Evolutionary conservation across 2,113 vertebrate genomes (phyloP).

Genomic region (Cebus imitator): DNA sequence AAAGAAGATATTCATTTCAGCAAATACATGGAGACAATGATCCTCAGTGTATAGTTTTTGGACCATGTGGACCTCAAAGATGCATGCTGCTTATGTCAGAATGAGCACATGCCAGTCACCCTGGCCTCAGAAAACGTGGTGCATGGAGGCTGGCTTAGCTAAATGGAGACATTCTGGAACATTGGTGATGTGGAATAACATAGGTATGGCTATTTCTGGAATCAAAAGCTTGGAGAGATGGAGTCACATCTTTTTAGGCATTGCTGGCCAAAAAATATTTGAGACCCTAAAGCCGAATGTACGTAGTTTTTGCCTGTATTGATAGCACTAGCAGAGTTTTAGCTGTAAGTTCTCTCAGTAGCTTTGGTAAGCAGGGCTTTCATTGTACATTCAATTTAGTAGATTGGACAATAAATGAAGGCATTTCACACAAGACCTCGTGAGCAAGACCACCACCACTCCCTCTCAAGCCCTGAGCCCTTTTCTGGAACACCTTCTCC

Average conservation of each 20-base stretch:
- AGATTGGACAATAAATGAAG: background rate
- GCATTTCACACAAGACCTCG: background rate
- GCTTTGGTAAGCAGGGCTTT: background rate
- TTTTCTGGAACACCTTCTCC: background rate
- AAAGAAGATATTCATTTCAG: background rate
- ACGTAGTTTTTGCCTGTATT: background rate
- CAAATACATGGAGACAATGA: background rate
- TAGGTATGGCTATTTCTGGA: background rate
- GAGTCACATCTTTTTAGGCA: background rate
- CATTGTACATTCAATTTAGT: background rate
- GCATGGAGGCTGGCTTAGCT: background rate
- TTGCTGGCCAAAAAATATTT: background rate
- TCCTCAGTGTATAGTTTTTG: background rate
- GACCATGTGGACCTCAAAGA: background rate
- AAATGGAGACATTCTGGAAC: background rate
- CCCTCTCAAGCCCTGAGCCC: background rate
- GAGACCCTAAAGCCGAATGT: background rate
- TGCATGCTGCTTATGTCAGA: background rate
- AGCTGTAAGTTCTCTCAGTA: background rate
- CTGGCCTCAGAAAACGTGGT: background rate
- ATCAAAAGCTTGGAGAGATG: background rate
- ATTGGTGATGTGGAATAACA: background rate
- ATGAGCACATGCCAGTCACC: background rate
- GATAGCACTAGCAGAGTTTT: background rate
- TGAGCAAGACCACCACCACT: background rate